Conservation (phyloP, 1,140 invertebrate genomes). For the Euglossa dilemma region DNA sequence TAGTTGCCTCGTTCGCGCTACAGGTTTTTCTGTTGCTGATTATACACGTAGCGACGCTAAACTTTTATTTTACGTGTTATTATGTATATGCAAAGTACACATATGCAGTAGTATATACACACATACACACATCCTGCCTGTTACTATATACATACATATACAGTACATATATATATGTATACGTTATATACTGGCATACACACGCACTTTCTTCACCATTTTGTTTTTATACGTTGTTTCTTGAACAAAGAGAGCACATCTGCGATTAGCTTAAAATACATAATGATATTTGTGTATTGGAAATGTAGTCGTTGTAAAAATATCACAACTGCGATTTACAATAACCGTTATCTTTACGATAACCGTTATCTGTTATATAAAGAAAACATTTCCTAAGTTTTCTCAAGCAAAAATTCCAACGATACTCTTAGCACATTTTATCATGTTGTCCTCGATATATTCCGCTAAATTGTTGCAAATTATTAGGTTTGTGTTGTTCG, state of each 20-base stretch:
- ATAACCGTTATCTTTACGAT: neutral
- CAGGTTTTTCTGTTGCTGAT: slow-evolving; percentile 10
- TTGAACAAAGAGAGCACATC: neutral
- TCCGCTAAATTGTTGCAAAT: too few relatives aligned
- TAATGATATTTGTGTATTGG: too few relatives aligned
- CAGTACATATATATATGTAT: slow-evolving; percentile 60
- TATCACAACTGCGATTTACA: neutral
- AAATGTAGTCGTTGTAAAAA: neutral
- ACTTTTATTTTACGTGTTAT: slow-evolving; percentile 38
- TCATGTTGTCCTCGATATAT: too few relatives aligned
- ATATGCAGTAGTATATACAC: slow-evolving; percentile 23
- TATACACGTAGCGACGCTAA: slow-evolving; percentile 43
- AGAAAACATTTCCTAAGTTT: neutral
- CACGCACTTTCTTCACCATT: neutral
- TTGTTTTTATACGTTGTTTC: neutral
- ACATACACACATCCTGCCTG: slow-evolving; percentile 10
- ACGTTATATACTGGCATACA: slow-evolving; percentile 58
- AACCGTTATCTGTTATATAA: neutral
- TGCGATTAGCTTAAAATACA: neutral
- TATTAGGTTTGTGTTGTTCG: too few relatives aligned
- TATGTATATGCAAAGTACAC: slow-evolving; percentile 65
- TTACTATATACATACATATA: slow-evolving; percentile 60
- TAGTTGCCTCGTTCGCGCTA: slow-evolving; percentile 43
- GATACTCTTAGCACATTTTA: neutral
- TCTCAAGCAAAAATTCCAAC: neutral